Conservation (phyloP, 2,888 invertebrate genomes). For the Tridacna gigas region DNA sequence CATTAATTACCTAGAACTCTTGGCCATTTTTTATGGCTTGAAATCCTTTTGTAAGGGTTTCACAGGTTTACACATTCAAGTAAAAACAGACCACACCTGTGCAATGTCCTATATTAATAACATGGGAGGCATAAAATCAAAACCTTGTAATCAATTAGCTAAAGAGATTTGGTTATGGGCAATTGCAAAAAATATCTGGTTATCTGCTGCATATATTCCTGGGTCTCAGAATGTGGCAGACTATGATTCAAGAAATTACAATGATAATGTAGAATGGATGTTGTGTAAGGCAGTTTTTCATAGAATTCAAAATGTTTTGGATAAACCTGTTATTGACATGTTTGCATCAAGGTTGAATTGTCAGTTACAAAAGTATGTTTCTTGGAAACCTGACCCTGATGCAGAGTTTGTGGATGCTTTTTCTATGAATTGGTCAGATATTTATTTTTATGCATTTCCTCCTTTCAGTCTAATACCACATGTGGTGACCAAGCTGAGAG, state of each 20-base stretch:
- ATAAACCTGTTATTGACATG: slow-evolving; percentile 44
- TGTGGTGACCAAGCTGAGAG: background rate
- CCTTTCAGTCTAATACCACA: background rate
- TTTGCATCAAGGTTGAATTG: slow-evolving; percentile 26
- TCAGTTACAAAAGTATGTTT: slow-evolving; percentile 2
- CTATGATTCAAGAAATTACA: slow-evolving; percentile 3
- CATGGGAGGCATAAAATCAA: slow-evolving; percentile 43
- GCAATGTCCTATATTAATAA: no score
- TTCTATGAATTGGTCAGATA: slow-evolving; percentile 3
- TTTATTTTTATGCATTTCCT: no score
- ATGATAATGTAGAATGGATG: slow-evolving; percentile 13
- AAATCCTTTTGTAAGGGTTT: slow-evolving; percentile 28
- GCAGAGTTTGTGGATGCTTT: slow-evolving; percentile 28
- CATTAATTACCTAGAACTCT: slow-evolving; percentile 1
- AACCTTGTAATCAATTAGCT: slow-evolving; percentile 32
- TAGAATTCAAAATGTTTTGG: slow-evolving; percentile 2
- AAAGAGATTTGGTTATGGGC: slow-evolving; percentile 42
- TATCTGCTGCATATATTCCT: slow-evolving; percentile 40
- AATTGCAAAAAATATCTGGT: slow-evolving; percentile 37
- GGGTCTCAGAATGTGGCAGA: slow-evolving; percentile 36
- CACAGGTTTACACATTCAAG: slow-evolving; percentile 28
- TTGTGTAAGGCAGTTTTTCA: no score
- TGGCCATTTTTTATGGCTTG: background rate
- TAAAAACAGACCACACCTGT: slow-evolving; percentile 37
- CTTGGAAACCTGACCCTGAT: slow-evolving; percentile 5